A percentile compares a stretch with the other conserved stretches of the same genome.
phyloP scores from a whole-genome alignment of 2,888 invertebrate species.

The Pseudolycoriella hygida region DNA sequence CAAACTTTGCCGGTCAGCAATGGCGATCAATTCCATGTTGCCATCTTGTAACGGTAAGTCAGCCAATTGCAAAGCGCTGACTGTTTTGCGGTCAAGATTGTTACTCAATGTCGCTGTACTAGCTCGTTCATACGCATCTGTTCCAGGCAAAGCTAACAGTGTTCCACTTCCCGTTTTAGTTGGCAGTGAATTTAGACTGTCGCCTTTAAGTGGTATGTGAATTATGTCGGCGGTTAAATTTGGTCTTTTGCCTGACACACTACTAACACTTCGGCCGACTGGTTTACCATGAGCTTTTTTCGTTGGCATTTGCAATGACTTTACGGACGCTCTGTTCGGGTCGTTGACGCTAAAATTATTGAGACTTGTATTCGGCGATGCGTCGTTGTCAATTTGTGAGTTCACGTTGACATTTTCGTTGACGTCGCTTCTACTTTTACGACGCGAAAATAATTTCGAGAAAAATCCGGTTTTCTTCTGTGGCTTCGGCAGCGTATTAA shows the following conservation, averaged over 20 bases:
- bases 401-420: conserved; percentile 11
- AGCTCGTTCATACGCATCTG: conserved; percentile 28
- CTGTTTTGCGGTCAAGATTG: conserved; percentile 26
- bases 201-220: conserved; percentile 48
- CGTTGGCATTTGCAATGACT: conserved; percentile 22
- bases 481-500: conserved; percentile 32
- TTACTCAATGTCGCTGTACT: conserved; percentile 26
- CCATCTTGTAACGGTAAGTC: conserved; percentile 29
- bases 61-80: conserved; percentile 27
- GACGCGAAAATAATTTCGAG: conserved; percentile 42
- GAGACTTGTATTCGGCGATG: conserved; percentile 23
- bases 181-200: conserved; percentile 26
- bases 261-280: conserved; percentile 40
- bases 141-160: conserved; percentile 30
- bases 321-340: conserved; percentile 20
- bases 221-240: conserved; percentile 37
- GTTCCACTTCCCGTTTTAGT: conserved; percentile 24
- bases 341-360: conserved; percentile 20
- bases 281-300: conserved; percentile 31
- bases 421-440: conserved; percentile 33
- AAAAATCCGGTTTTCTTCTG: conserved; percentile 44
- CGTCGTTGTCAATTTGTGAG: conserved; percentile 8
- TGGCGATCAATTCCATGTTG: conserved; percentile 40
- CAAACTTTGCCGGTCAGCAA: conserved; percentile 28
- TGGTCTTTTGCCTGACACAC: conserved; percentile 40